Percentiles rank a stretch among this genome's conserved stretches.
Evolutionary conservation across 2,888 invertebrate species (phyloP).

Genomic region (Stramonita haemastoma): DNA sequence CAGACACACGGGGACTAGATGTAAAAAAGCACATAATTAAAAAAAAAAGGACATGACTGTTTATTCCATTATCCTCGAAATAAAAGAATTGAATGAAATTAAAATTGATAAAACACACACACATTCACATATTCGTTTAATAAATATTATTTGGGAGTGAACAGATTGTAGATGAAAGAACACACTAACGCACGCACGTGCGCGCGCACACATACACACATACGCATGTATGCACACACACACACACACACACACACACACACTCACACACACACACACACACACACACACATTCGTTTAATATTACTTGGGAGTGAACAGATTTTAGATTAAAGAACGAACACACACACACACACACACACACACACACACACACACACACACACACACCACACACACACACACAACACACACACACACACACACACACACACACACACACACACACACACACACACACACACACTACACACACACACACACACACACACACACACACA

Average conservation of each 20-base stretch:
- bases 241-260: slow-evolving; percentile 34
- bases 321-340: too few relatives aligned
- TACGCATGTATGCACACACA: slow-evolving; percentile 24
- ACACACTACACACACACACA: too few relatives aligned
- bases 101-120: background rate
- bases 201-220: background rate
- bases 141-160: too few relatives aligned
- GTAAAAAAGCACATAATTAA: too few relatives aligned
- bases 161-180: too few relatives aligned
- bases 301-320: background rate
- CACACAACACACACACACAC: background rate
- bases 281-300: background rate
- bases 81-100: background rate
- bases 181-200: background rate
- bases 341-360: background rate
- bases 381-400: slow-evolving; percentile 29
- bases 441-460: background rate
- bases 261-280: slow-evolving; percentile 5
- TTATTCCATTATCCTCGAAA: too few relatives aligned
- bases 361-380: slow-evolving; percentile 3
- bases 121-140: background rate
- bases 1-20: too few relatives aligned
- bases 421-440: background rate
- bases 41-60: too few relatives aligned
- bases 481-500: background rate